Evolutionary conservation across 2,113 vertebrate genomes (phyloP).

Genomic region (Ptilonorhynchus violaceus): DNA sequence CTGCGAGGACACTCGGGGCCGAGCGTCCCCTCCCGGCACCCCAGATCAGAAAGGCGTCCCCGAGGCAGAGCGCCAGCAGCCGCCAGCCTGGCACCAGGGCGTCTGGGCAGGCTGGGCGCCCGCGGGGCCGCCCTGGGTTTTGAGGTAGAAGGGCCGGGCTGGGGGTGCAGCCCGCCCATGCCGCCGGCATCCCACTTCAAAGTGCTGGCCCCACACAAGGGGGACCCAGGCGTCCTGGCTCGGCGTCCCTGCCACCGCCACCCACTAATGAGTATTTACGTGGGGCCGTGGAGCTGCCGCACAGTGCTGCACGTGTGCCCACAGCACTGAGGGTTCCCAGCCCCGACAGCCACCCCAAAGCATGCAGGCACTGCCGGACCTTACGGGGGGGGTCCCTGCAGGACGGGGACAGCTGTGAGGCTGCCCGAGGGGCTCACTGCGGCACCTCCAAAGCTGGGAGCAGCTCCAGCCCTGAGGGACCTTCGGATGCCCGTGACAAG

Average conservation of each 20-base stretch:
- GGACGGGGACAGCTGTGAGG: not conserved
- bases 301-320: not conserved
- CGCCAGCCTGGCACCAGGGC: not conserved
- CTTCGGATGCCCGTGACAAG: not conserved
- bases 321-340: fast-evolving
- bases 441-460: not conserved
- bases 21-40: not conserved
- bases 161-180: not conserved
- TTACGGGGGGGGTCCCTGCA: not conserved
- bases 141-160: not conserved
- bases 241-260: not conserved
- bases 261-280: not conserved
- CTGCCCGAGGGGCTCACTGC: not conserved
- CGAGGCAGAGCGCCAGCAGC: not conserved
- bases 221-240: not conserved
- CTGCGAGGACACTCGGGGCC: not conserved
- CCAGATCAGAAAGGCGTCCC: not conserved
- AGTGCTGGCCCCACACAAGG: not conserved
- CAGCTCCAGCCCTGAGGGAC: not conserved
- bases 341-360: not conserved
- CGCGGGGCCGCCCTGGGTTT: not conserved
- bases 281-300: not conserved
- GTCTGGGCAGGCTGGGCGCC: not conserved
- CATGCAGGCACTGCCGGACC: not conserved
- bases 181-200: not conserved